These are phyloP conservation scores for Seriola aureovittata DNA, from an alignment of 2,113 vertebrate genomes.

Conservation along the genomic window DNA sequence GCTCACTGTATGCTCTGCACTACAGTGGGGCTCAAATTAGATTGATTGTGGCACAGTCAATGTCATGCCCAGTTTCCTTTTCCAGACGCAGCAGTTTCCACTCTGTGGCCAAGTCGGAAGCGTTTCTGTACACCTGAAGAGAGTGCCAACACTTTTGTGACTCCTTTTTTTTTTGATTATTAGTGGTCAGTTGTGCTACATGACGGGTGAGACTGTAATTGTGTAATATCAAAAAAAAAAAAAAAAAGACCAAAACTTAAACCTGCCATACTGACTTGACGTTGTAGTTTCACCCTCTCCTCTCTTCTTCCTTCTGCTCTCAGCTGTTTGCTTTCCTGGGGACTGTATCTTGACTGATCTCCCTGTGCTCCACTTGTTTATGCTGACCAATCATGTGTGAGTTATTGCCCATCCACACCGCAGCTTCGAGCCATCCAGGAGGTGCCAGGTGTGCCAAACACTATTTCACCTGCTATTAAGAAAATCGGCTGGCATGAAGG, in stretches of 20 bases:
- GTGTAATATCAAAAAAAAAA: constrained; percentile 20
- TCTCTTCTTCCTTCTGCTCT: background rate
- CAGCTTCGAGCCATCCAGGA: constrained; percentile 12
- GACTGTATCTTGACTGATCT: background rate
- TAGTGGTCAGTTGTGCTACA: constrained; percentile 20
- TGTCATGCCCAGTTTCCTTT: constrained; percentile 55
- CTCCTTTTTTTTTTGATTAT: background rate
- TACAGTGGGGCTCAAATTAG: constrained; percentile 27
- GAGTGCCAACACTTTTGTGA: constrained; percentile 31
- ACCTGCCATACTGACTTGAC: background rate
- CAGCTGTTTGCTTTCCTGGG: constrained; percentile 9
- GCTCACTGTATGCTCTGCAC: constrained; percentile 27
- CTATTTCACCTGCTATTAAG: constrained; percentile 30
- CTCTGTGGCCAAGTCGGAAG: constrained; percentile 24
- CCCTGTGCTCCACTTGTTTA: constrained; percentile 23
- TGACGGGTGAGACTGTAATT: background rate
- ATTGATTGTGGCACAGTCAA: constrained; percentile 58
- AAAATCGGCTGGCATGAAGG: constrained; percentile 6
- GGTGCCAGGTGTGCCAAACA: constrained; percentile 43
- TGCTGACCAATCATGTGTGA: constrained; percentile 23
- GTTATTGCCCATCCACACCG: constrained; percentile 36
- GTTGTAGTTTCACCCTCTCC: background rate
- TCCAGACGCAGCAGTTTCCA: constrained; percentile 46
- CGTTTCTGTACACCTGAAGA: constrained; percentile 15
- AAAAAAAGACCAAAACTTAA: constrained; percentile 15